These are phyloP conservation scores for Eilema caniola DNA, from an alignment of 2,888 invertebrate genomes.

Conservation along the genomic window DNA sequence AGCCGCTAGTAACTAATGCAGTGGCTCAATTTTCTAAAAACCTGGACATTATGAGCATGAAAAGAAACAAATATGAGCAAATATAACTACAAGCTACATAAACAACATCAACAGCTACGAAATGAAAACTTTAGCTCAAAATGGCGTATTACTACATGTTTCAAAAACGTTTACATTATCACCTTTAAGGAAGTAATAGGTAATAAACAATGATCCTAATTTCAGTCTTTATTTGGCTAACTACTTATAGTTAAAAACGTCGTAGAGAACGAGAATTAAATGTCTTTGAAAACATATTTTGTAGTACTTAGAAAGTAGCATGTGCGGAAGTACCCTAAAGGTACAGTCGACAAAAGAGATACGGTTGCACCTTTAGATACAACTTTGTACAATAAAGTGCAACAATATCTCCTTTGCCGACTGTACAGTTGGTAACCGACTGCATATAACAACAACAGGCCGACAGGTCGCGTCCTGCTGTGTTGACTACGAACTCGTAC, in stretches of 20 bases:
- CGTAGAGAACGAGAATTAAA: not conserved
- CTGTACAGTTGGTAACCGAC: too few relatives aligned
- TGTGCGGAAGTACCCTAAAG: conserved; percentile 25
- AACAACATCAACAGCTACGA: conserved; percentile 56
- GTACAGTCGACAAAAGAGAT: too few relatives aligned
- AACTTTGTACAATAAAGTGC: too few relatives aligned
- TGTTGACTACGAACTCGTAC: too few relatives aligned
- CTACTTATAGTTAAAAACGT: not conserved
- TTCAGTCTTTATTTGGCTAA: not conserved
- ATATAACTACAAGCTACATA: conserved; percentile 50
- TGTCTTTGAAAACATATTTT: conserved; percentile 1
- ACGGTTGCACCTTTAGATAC: too few relatives aligned
- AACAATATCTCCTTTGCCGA: too few relatives aligned
- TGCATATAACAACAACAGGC: too few relatives aligned
- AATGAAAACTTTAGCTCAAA: conserved; percentile 35
- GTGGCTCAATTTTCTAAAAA: conserved; percentile 26
- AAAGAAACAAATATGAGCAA: conserved; percentile 51
- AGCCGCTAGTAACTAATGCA: too few relatives aligned
- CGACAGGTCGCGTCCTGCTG: too few relatives aligned
- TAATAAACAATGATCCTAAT: not conserved
- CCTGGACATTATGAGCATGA: conserved; percentile 33
- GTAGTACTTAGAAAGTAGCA: conserved; percentile 34
- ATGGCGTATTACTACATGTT: conserved; percentile 10
- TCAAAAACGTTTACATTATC: not conserved
- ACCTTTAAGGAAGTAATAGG: not conserved